These are phyloP conservation scores for Volucella inflata DNA, from an alignment of 2,888 invertebrate species.

Conservation along the genomic window DNA sequence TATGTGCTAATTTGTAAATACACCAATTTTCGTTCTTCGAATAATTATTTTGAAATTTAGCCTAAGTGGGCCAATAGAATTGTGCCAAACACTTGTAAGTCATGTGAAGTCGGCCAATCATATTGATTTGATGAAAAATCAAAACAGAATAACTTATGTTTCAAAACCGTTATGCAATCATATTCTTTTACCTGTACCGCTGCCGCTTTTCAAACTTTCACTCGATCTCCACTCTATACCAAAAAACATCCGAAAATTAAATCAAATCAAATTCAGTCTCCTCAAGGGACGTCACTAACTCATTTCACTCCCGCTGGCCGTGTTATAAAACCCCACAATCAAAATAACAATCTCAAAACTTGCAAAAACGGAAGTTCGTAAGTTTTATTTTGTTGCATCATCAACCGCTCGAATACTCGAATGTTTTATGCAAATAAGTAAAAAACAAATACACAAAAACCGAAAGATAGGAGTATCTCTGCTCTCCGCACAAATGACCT, in stretches of 20 bases:
- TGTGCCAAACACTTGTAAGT: constrained; percentile 11
- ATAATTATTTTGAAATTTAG: not conserved
- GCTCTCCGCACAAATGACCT: constrained; percentile 54
- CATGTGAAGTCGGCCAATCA: constrained; percentile 28
- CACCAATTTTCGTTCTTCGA: too few relatives aligned
- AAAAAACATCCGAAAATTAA: not conserved
- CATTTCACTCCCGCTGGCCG: constrained; percentile 16
- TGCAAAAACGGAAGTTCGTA: constrained; percentile 62
- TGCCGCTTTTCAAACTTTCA: constrained; percentile 41
- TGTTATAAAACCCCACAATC: not conserved
- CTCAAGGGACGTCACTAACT: constrained; percentile 3
- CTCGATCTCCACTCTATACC: constrained; percentile 9
- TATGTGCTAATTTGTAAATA: too few relatives aligned
- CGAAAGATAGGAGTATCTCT: not conserved
- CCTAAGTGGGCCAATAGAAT: not conserved
- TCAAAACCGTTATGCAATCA: constrained; percentile 44
- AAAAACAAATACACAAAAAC: not conserved
- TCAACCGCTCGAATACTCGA: constrained; percentile 15
- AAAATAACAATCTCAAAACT: constrained; percentile 19
- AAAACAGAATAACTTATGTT: not conserved
- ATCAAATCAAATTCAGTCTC: constrained; percentile 1
- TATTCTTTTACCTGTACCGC: constrained; percentile 31
- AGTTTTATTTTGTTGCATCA: constrained; percentile 60
- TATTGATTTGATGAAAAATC: not conserved
- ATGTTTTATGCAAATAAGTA: constrained; percentile 63